phyloP scores from a whole-genome alignment of 1,140 invertebrate genomes.

The Procambarus virginalis region DNA sequence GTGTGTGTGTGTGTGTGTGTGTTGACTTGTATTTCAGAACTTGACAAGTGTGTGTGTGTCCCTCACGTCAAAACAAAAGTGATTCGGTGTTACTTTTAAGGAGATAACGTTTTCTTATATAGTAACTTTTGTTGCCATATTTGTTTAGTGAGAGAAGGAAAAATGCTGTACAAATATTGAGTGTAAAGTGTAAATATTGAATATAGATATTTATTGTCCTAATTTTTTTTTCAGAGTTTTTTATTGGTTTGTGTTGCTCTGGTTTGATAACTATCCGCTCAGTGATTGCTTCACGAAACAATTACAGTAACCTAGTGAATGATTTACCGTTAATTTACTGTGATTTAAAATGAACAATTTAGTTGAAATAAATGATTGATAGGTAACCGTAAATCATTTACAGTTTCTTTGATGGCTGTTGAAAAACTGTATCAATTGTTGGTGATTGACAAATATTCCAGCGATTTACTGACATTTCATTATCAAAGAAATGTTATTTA shows the following conservation, averaged over 20 bases:
- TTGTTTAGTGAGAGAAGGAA: not conserved
- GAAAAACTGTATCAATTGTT: too few relatives aligned
- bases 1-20: not conserved
- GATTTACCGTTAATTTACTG: not conserved
- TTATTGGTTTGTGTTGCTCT: conserved; percentile 9
- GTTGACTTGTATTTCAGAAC: not conserved
- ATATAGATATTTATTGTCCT: conserved; percentile 59
- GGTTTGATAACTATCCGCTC: not conserved
- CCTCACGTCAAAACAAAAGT: not conserved
- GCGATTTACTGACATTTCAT: too few relatives aligned
- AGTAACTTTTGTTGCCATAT: conserved; percentile 24
- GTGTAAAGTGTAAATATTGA: conserved; percentile 44
- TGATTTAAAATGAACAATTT: too few relatives aligned
- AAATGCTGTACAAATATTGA: conserved; percentile 56
- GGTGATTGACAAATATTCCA: too few relatives aligned
- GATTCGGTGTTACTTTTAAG: not conserved
- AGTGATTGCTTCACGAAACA: not conserved
- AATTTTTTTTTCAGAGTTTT: conserved; percentile 8
- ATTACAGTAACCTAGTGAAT: not conserved
- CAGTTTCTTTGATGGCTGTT: not conserved
- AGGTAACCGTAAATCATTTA: too few relatives aligned
- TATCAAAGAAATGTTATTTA: too few relatives aligned
- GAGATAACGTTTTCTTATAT: not conserved
- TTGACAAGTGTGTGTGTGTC: not conserved
- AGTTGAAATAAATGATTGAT: too few relatives aligned